phyloP scores from a whole-genome alignment of 2,797 vertebrate species.

The Phylloscopus collybita region DNA sequence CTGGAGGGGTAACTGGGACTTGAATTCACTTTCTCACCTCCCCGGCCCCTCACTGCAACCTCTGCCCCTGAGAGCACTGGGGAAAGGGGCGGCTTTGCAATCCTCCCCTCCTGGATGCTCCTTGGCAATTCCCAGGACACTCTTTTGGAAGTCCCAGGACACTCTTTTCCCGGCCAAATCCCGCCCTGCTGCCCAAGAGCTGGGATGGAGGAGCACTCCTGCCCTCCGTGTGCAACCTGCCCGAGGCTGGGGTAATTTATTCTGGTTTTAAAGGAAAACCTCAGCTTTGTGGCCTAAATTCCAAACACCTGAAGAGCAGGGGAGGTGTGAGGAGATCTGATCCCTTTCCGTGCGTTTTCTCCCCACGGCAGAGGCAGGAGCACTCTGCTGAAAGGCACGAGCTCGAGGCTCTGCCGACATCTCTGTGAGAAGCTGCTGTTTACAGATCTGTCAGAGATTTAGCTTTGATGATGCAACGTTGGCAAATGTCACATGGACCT shows the following conservation, averaged over 20 bases:
- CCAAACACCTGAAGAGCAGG: background rate
- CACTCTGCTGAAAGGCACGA: background rate
- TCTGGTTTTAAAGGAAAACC: background rate
- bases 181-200: background rate
- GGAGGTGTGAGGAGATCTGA: background rate
- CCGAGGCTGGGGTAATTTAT: background rate
- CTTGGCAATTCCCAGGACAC: accelerated
- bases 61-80: accelerated
- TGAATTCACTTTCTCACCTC: background rate
- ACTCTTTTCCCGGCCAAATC: background rate
- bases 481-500: conserved; percentile 47
- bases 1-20: background rate
- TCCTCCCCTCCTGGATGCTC: background rate
- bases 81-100: background rate
- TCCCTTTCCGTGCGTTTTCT: background rate
- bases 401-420: background rate
- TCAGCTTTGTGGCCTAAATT: background rate
- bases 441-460: conserved; percentile 61
- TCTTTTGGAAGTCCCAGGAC: background rate
- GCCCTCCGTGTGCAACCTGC: background rate
- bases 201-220: accelerated
- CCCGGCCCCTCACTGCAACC: background rate
- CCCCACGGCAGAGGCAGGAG: background rate
- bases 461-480: conserved; percentile 41
- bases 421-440: conserved; percentile 28